Evolutionary conservation across 53 echinoderm and acorn worm genomes (phyloP).

Genomic region (Mesocentrotus franciscanus): DNA sequence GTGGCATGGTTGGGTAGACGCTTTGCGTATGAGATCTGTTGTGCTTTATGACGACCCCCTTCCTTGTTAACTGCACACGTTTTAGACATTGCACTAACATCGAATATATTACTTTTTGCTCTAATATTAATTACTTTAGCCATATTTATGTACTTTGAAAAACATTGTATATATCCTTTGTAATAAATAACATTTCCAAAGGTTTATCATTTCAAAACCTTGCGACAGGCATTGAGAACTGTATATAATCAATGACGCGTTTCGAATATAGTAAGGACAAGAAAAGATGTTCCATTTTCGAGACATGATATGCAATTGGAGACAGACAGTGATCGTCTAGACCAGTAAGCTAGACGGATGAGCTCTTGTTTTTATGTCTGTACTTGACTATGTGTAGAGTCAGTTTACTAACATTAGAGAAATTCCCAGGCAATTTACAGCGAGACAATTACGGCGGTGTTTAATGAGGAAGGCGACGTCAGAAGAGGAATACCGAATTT

Average conservation of each 20-base stretch:
- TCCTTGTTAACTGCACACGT: too few relatives aligned
- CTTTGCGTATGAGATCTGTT: too few relatives aligned
- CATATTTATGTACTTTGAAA: too few relatives aligned
- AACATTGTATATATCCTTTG: too few relatives aligned
- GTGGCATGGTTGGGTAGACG: too few relatives aligned
- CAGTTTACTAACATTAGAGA: background rate
- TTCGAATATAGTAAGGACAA: background rate
- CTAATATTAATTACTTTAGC: too few relatives aligned
- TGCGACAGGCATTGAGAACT: background rate
- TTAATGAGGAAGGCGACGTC: constrained; percentile 42
- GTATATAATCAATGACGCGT: background rate
- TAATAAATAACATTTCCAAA: too few relatives aligned
- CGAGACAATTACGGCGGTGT: constrained; percentile 36
- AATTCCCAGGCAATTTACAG: background rate
- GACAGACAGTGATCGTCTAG: background rate
- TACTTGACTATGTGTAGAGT: background rate
- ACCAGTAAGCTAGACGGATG: background rate
- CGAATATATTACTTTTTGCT: too few relatives aligned
- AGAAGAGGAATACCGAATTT: background rate
- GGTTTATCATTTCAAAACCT: background rate
- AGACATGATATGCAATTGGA: background rate
- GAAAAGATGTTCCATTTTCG: background rate
- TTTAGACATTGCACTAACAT: too few relatives aligned
- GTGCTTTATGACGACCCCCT: too few relatives aligned
- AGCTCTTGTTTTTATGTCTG: background rate